Conservation (phyloP, 2,888 invertebrate species). For the Ophion costatus region DNA sequence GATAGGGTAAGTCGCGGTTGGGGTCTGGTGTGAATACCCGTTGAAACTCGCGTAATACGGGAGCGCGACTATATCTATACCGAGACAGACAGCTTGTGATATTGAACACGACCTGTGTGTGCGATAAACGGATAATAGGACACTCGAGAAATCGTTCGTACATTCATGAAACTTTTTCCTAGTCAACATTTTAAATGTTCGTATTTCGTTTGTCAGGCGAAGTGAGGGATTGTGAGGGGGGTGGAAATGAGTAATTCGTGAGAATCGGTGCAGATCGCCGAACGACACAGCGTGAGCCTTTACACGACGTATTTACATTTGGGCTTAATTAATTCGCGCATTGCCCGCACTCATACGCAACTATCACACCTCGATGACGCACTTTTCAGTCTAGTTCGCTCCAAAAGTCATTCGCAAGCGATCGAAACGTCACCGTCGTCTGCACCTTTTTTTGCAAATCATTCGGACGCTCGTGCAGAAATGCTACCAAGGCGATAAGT, state of each 20-base stretch:
- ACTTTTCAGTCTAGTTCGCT: not conserved
- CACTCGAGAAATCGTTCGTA: not conserved
- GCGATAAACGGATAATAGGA: not conserved
- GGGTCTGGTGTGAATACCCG: not conserved
- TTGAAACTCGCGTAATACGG: not conserved
- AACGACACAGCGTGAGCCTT: constrained; percentile 10
- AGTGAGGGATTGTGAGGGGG: not conserved
- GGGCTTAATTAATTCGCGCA: constrained; percentile 35
- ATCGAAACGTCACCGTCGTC: not conserved
- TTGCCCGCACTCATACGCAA: constrained; percentile 6
- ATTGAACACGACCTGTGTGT: not conserved
- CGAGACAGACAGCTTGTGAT: not conserved
- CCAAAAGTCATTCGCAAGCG: not conserved
- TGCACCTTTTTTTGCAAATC: not conserved
- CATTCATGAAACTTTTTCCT: not conserved
- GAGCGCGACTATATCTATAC: not conserved
- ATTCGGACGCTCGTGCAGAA: not conserved
- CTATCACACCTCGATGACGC: not conserved
- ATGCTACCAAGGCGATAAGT: not conserved
- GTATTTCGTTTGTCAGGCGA: not conserved
- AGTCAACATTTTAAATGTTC: not conserved
- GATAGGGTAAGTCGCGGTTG: constrained; percentile 29
- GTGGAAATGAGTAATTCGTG: not conserved
- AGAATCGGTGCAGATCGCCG: constrained; percentile 17
- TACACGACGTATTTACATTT: constrained; percentile 13